Conservation (phyloP, 2,797 vertebrate genomes). For the Heteromormyrus szaboi region DNA sequence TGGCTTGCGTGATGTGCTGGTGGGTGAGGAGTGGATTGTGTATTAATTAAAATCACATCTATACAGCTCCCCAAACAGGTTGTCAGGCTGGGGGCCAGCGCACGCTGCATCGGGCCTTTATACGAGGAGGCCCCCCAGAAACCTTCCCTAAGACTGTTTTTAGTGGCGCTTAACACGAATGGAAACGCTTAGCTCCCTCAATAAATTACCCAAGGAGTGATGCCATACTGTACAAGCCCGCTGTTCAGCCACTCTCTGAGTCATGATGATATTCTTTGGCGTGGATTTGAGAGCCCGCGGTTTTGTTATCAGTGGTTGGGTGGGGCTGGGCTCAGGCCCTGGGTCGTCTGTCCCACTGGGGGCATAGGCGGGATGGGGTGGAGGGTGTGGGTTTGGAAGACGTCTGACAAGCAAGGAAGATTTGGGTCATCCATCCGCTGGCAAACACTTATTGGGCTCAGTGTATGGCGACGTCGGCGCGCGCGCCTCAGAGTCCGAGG, state of each 20-base stretch:
- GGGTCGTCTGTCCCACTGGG: slow-evolving; percentile 23
- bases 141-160: slow-evolving; percentile 57
- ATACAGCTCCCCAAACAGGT: slow-evolving; percentile 59
- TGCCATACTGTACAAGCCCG: slow-evolving; percentile 53
- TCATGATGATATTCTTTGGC: slow-evolving; percentile 29
- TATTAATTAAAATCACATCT: slow-evolving; percentile 61
- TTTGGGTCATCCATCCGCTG: slow-evolving; percentile 7
- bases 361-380: background rate
- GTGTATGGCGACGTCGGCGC: background rate
- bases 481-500: background rate
- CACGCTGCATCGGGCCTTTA: slow-evolving; percentile 54
- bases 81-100: slow-evolving; percentile 58
- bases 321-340: slow-evolving; percentile 28
- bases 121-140: slow-evolving; percentile 66
- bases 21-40: slow-evolving; percentile 53
- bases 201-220: slow-evolving; percentile 60
- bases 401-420: background rate
- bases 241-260: slow-evolving; percentile 29
- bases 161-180: slow-evolving; percentile 65
- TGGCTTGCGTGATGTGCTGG: slow-evolving; percentile 32
- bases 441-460: background rate
- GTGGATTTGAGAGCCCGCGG: slow-evolving; percentile 33
- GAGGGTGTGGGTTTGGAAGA: background rate
- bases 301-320: background rate
- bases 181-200: slow-evolving; percentile 66